Evolutionary conservation across 1,140 invertebrate genomes (phyloP), one percentile per base, ranked within the genome.

Genomic region (Conus betulinus): DNA sequence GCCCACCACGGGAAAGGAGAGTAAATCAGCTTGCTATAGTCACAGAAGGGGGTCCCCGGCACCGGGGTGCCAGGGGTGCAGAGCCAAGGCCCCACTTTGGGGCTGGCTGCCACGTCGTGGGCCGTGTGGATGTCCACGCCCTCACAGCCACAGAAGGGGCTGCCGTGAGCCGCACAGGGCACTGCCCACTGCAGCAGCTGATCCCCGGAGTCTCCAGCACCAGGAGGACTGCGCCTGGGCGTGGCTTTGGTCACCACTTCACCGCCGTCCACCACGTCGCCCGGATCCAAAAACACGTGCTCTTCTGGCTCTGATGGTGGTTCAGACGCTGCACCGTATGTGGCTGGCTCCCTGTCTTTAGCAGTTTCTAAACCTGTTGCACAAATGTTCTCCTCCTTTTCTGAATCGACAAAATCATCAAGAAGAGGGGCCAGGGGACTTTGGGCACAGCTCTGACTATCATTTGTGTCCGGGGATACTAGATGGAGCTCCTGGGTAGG

Each of bases 131-230:
- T 53, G 74, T 87, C 85, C 3, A 87, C 11, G 3, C 85, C 71
- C 53, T 87, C 85, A 27, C 85, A 87, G 53, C 52, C n/a, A 67
- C 85, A 87, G 85, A 67, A 87, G 57, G 74, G 53, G 5, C 71
- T 78, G 10, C 85, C 85, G 25, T 87, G 85, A 17, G 85, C 85
- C 15, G 85, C 85, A 39, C 85, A 87, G 13, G 85, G 85, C 52
- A 87, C 51, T 8, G n/a, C 74, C 85, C 85, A 87, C 39, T 87
- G 71, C 4, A 78, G 71, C 51, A 74, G 74, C 74, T 76, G 85
- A n/a, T 87, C 85, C 23, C 51, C 82, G 25, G 5, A 4, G 82
- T 84, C 57, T 84, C 20, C 82, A 84, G 25, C 79, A 3, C 10
- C 53, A 20, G 39, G 53, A 63, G 82, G 82, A 25, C 53, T 67